These are phyloP conservation scores for Luidia sarsii DNA, from an alignment of 53 echinoderm and acorn worm species.

Conservation along the genomic window DNA sequence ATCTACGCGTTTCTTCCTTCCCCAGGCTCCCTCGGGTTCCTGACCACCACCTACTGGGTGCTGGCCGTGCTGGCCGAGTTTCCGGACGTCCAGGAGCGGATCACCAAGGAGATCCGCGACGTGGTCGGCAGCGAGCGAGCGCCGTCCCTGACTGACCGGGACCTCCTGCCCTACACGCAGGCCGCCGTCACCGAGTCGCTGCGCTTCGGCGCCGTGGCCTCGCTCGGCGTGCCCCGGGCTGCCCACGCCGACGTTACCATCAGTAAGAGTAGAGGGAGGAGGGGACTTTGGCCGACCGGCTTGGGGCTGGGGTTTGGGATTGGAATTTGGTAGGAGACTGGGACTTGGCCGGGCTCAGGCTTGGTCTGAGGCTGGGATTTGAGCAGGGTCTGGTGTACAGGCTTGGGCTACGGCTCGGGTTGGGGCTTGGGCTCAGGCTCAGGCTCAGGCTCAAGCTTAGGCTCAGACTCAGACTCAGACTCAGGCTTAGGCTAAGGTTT, in stretches of 20 bases:
- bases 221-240: constrained; percentile 71
- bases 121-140: constrained; percentile 66
- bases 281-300: no score
- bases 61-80: constrained; percentile 66
- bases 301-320: no score
- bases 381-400: no score
- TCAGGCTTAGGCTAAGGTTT: no score
- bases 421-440: no score
- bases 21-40: constrained; percentile 34
- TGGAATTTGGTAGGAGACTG: no score
- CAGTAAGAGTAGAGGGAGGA: constrained; percentile 66
- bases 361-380: no score
- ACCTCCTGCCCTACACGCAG: constrained; percentile 68
- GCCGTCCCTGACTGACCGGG: constrained; percentile 68
- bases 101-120: constrained; percentile 64
- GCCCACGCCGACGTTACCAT: constrained; percentile 57
- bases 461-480: no score
- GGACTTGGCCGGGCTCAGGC: no score
- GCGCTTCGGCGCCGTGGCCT: constrained; percentile 66
- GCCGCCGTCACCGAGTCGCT: constrained; percentile 64
- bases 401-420: no score
- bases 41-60: constrained; percentile 73
- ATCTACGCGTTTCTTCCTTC: no score
- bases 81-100: constrained; percentile 70
- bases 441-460: no score